Evolutionary conservation across 2,113 vertebrate species (phyloP), one percentile per base, ranked within the genome.

Genomic region (Albula goreensis): DNA sequence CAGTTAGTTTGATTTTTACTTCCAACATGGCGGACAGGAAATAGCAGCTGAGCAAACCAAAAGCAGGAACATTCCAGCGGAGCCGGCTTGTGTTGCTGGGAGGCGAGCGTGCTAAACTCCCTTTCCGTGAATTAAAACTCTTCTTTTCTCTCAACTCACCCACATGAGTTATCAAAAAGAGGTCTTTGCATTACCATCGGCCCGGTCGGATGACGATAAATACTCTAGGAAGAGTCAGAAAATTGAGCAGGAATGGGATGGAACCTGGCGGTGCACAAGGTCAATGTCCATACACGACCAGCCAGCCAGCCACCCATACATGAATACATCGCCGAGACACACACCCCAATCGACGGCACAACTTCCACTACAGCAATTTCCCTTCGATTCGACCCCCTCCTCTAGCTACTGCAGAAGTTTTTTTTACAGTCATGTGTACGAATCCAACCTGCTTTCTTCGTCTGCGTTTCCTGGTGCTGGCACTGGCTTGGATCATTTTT

Each of bases 21-120:
- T 86, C 82, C 91, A 91, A 90, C 87, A 91, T 91, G 90, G 90
- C 90, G 87, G 91, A 90, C 90, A 90, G 91, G 91, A 91, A 91
- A 90, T 85, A 86, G 53, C 63, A 78, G 85, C 81, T 84, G 88
- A 83, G 86, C 81, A 80, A 80, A 86, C 66, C 82, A 52, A 82
- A 87, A 83, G 83, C 81, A 74, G 83, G 84, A 85, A 88, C 88
- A 88, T 89, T 89, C 88, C 89, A 88, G 88, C 82, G 86, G 90
- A 89, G 86, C 90, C 89, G 91, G 91, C 89, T 86, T 79, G 74
- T 85, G 89, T 88, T 86, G 87, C 86, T 88, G 88, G 87, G 86
- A 86, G 88, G 78, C 87, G 52, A 53, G 50, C 17, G 80, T 49
- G 48, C 81, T 79, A 77, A 85, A 70, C 87, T 85, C 31, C 50